These are phyloP conservation scores for Drosophila formosana DNA, from an alignment of 2,888 invertebrate species.

Conservation along the genomic window DNA sequence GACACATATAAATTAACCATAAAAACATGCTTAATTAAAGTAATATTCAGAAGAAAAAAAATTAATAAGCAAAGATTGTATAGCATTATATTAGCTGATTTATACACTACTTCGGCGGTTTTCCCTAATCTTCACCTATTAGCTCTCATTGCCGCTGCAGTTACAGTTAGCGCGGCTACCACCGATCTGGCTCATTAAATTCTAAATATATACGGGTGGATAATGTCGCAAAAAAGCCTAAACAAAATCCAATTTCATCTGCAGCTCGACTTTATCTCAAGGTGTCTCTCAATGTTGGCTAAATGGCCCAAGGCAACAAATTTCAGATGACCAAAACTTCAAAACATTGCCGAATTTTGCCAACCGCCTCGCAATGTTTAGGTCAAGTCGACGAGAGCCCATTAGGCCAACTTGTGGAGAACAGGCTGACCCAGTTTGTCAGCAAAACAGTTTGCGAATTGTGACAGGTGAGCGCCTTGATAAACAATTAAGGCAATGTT, in stretches of 20 bases:
- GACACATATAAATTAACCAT: background rate
- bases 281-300: constrained; percentile 50
- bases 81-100: background rate
- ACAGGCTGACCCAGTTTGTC: constrained; percentile 67
- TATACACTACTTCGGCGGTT: background rate
- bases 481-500: constrained; percentile 66
- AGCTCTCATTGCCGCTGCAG: constrained; percentile 21
- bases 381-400: constrained; percentile 51
- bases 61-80: too few relatives aligned
- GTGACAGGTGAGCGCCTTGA: constrained; percentile 70
- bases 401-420: constrained; percentile 46
- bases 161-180: constrained; percentile 39
- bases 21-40: background rate
- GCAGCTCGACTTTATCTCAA: constrained; percentile 35
- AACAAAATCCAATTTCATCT: constrained; percentile 41
- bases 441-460: constrained; percentile 47
- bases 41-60: background rate
- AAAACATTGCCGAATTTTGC: constrained; percentile 44
- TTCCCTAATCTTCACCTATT: background rate
- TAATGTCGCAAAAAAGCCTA: constrained; percentile 46
- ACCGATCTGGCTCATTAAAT: constrained; percentile 45
- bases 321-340: constrained; percentile 61
- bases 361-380: constrained; percentile 23
- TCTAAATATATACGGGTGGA: constrained; percentile 9
- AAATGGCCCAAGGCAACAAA: constrained; percentile 65